phyloP scores from a whole-genome alignment of 92 coral and sea anemone genomes.

The Heliopora coerulea region DNA sequence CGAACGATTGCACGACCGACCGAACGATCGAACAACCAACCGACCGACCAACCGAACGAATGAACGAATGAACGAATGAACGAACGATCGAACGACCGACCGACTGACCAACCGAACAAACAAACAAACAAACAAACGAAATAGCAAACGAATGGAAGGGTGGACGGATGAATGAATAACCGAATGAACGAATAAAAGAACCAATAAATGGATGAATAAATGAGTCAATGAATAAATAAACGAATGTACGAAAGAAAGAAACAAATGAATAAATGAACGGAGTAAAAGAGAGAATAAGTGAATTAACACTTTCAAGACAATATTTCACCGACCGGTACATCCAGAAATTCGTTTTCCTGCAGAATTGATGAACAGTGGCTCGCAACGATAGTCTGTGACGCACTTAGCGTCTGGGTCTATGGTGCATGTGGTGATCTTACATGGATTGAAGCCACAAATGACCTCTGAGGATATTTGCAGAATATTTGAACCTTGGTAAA shows the following conservation, averaged over 20 bases:
- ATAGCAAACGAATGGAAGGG: not conserved
- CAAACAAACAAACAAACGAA: not conserved
- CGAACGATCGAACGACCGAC: not conserved
- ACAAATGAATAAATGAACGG: too few relatives aligned
- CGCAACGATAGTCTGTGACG: conserved; percentile 50
- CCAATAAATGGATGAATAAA: too few relatives aligned
- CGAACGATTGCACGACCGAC: not conserved
- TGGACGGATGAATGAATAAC: not conserved
- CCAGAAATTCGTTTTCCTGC: conserved; percentile 50
- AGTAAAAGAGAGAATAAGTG: too few relatives aligned
- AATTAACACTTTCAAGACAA: not conserved
- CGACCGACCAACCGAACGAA: too few relatives aligned
- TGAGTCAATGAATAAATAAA: too few relatives aligned
- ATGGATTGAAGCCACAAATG: conserved; percentile 50
- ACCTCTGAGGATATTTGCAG: conserved; percentile 28
- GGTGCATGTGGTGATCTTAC: conserved; percentile 38
- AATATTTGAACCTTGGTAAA: conserved; percentile 24
- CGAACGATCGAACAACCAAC: too few relatives aligned
- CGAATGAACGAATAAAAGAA: not conserved
- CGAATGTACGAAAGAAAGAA: too few relatives aligned
- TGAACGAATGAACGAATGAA: not conserved
- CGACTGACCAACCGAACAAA: not conserved
- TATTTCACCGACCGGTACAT: conserved; percentile 57
- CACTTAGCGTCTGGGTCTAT: conserved; percentile 32
- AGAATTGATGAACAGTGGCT: conserved; percentile 47